These are phyloP conservation scores for Clunio marinus DNA, from an alignment of 2,888 invertebrate species.

Conservation along the genomic window DNA sequence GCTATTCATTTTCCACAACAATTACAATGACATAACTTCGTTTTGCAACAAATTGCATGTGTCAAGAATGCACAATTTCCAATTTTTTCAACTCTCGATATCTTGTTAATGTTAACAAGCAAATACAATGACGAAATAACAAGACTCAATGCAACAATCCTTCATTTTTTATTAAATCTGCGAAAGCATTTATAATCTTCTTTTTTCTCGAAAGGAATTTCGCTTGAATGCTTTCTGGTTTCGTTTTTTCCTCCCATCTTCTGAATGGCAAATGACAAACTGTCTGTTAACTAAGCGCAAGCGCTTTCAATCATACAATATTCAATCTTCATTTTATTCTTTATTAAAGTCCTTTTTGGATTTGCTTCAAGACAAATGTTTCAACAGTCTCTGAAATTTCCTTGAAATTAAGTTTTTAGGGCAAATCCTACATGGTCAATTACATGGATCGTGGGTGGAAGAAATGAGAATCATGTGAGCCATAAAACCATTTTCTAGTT, in stretches of 20 bases:
- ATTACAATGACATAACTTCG: too few relatives aligned
- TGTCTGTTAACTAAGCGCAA: conserved; percentile 35
- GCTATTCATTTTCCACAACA: too few relatives aligned
- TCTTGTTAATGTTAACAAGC: background rate
- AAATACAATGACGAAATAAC: background rate
- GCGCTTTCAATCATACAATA: conserved; percentile 27
- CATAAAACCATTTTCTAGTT: conserved; percentile 9
- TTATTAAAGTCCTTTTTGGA: conserved; percentile 3
- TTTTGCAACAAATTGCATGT: too few relatives aligned
- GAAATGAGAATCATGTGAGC: background rate
- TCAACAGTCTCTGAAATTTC: background rate
- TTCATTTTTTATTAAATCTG: conserved; percentile 24
- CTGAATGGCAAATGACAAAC: conserved; percentile 13
- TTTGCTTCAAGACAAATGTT: too few relatives aligned
- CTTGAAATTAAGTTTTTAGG: background rate
- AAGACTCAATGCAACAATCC: background rate
- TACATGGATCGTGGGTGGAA: background rate
- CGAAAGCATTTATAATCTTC: conserved; percentile 19
- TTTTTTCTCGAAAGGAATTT: background rate
- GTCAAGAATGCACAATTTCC: too few relatives aligned
- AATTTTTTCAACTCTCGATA: too few relatives aligned
- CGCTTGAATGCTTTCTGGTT: conserved; percentile 8
- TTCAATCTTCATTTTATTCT: background rate
- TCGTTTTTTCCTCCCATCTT: background rate
- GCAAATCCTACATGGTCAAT: conserved; percentile 2